These are phyloP conservation scores for Oryzias dopingdopingensis DNA, from an alignment of 2,797 vertebrate genomes.

Conservation along the genomic window DNA sequence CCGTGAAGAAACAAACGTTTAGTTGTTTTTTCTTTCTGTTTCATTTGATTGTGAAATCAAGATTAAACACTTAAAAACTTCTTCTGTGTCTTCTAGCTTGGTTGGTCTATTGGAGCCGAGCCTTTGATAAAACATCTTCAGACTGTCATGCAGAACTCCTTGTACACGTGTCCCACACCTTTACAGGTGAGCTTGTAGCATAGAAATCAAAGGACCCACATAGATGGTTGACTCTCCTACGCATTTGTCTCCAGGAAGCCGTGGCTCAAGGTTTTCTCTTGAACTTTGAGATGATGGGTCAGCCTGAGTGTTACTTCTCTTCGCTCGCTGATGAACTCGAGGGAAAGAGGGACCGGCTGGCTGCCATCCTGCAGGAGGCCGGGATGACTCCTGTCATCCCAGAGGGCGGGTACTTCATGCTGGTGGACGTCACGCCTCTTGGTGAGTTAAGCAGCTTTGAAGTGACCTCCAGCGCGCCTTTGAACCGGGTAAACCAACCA, in stretches of 20 bases:
- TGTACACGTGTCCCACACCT: constrained; percentile 91
- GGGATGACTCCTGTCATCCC: constrained; percentile 89
- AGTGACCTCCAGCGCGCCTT: too few relatives aligned
- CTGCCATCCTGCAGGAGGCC: constrained; percentile 76
- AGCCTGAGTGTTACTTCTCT: constrained; percentile 90
- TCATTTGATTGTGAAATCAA: too few relatives aligned
- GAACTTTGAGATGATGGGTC: constrained; percentile 85
- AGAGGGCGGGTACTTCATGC: constrained; percentile 96
- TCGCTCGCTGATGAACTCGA: constrained; percentile 86
- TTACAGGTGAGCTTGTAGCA: constrained; percentile 80
- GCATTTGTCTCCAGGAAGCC: constrained; percentile 81
- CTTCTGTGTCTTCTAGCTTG: constrained; percentile 79
- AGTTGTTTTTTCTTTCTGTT: too few relatives aligned
- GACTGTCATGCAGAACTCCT: constrained; percentile 90
- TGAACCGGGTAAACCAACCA: too few relatives aligned
- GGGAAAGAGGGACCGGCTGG: constrained; percentile 87
- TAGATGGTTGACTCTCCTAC: background rate
- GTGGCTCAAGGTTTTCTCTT: constrained; percentile 85
- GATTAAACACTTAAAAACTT: too few relatives aligned
- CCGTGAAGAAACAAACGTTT: too few relatives aligned
- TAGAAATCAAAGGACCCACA: background rate
- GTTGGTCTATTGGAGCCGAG: constrained; percentile 92
- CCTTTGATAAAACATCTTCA: constrained; percentile 92
- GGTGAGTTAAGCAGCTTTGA: constrained; percentile 70
- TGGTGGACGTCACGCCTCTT: constrained; percentile 85